Evolutionary conservation across 2,113 vertebrate genomes (phyloP).

Genomic region (Tretioscincus oriximinensis): DNA sequence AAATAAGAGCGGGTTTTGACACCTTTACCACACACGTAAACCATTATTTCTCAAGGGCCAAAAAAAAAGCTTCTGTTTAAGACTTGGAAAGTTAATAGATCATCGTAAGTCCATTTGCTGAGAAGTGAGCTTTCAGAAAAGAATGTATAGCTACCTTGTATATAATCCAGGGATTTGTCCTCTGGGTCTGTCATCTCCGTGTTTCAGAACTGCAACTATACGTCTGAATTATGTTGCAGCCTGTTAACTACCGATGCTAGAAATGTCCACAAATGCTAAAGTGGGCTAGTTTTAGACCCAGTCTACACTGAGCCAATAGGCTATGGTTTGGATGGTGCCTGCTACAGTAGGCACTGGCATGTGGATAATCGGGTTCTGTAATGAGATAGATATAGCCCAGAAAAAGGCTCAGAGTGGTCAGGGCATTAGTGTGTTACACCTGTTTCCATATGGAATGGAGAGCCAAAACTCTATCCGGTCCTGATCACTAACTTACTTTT

Average conservation of each 20-base stretch:
- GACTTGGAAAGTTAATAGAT: conserved; percentile 27
- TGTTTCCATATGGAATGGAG: too few species aligned
- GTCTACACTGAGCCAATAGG: too few species aligned
- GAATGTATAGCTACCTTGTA: conserved; percentile 39
- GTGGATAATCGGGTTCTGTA: too few species aligned
- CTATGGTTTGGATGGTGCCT: too few species aligned
- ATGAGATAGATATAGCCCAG: too few species aligned
- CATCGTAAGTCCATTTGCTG: conserved; percentile 27
- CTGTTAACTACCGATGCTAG: conserved; percentile 27
- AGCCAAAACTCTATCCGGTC: too few species aligned
- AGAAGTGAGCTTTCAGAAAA: conserved; percentile 49
- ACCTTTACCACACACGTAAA: neutral
- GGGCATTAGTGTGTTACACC: too few species aligned
- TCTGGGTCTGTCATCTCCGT: conserved; percentile 15
- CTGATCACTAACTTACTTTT: too few species aligned
- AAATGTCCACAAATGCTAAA: conserved; percentile 21
- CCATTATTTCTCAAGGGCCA: conserved; percentile 25
- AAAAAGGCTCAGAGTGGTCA: too few species aligned
- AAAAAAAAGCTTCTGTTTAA: conserved; percentile 39
- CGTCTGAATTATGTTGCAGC: conserved; percentile 39
- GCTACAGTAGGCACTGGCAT: too few species aligned
- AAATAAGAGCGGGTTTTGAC: neutral
- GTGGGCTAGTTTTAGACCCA: neutral
- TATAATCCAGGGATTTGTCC: conserved; percentile 48
- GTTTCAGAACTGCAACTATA: conserved; percentile 27